Base-by-base conservation (phyloP, 2,797 vertebrate genomes). In the Brachyrhaphis roseni region DNA sequence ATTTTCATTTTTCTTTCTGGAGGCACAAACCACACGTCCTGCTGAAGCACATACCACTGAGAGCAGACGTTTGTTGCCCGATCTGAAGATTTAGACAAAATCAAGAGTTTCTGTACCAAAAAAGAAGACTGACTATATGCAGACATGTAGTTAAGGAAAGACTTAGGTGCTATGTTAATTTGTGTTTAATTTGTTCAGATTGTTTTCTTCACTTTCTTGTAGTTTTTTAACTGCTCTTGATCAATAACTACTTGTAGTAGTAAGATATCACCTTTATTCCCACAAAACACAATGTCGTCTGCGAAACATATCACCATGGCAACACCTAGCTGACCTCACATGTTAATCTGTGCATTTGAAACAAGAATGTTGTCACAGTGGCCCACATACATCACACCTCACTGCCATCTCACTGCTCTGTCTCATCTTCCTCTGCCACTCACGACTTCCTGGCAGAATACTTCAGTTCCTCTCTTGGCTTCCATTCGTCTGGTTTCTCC, bases 1-100 rank as follows among this genome's bases (percentile, higher is more conserved):
- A 45, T 70, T 70, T 70, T 68, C 36, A 68, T 23, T 68, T 41
- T 70, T 66, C 36, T 70, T 8, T 70, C 36, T 70, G 66, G 66
- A 43, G 8, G 5, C 66, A 43, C 1, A 70, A 70, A 70, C 66
- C 39, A 70, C 66, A 70, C 0, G 39, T 70, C 39, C 39, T 43
- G 66, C 41, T 45, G 26, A 5, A 70, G 66, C 26, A 15, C 66
- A 70, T n/a, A n/a, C 41, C 26, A 16, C 16, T 28, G 41, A 71
- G 11, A 45, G 66, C 12, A 4, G 23, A 0, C 0, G 11, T 45
- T 45, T 45, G 68, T 16, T 43, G 26, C 41, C 13, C 39, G 43
- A 43, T 8, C 2, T 1, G 8, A 71, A 45, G 41, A 71, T 43
- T 71, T 45, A 43, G 23, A 13, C 11, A 15, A 45, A 45, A n/a